A percentile compares a stretch with the other conserved stretches of the same genome.
Conservation (phyloP, 2,888 invertebrate genomes). For the Diplazon laetatorius region DNA sequence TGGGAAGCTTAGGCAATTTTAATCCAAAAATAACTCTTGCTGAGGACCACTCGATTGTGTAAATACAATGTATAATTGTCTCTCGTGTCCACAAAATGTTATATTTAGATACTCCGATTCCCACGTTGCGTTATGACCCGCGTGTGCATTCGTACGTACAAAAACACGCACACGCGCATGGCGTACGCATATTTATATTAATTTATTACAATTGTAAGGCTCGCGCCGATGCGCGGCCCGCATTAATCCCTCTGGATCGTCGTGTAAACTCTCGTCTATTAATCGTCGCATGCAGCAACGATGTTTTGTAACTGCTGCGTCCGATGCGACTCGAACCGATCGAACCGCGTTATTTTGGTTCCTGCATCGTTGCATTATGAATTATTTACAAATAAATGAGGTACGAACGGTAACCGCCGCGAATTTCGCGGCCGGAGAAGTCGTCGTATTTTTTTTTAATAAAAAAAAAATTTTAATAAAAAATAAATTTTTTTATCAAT, state of each 20-base stretch:
- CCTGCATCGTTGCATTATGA: constrained; percentile 48
- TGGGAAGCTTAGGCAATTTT: no score
- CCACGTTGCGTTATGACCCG: constrained; percentile 47
- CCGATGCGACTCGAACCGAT: constrained; percentile 52
- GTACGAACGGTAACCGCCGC: no score
- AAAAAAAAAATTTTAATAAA: neutral
- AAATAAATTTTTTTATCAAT: no score
- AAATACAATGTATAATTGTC: constrained; percentile 41
- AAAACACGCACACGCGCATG: constrained; percentile 52
- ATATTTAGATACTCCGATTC: constrained; percentile 59
- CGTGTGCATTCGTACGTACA: constrained; percentile 42
- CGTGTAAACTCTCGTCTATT: constrained; percentile 41
- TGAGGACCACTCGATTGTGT: neutral
- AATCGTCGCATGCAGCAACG: neutral
- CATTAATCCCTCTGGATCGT: constrained; percentile 55
- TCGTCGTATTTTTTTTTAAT: constrained; percentile 4
- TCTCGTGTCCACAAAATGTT: constrained; percentile 46
- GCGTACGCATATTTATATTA: constrained; percentile 64
- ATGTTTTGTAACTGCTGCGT: constrained; percentile 30
- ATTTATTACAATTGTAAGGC: constrained; percentile 67
- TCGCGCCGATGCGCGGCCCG: constrained; percentile 32
- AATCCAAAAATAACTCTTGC: neutral
- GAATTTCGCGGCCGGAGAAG: no score
- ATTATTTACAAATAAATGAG: no score
- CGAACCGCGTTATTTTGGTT: constrained; percentile 57